Base-by-base conservation (phyloP, 1,140 invertebrate genomes). In the Battus philenor region DNA sequence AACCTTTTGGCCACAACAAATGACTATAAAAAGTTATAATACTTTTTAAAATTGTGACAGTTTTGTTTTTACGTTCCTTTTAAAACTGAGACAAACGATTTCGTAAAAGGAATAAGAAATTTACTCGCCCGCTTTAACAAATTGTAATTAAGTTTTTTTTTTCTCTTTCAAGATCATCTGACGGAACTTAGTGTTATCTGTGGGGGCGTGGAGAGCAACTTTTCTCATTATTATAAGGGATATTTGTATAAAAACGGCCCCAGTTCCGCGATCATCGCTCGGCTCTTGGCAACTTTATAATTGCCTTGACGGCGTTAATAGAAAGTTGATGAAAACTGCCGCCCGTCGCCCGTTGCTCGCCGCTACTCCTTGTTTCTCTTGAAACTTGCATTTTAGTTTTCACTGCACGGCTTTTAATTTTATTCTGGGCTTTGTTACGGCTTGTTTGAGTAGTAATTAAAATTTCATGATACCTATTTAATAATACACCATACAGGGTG, bases 321-420 rank as follows among this genome's bases (percentile, higher is more conserved):
- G 59, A 79, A 80, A 80, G 66, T 80, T 79, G 75, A 82, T 82
- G 74, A 73, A 77, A 82, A 75, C 75, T 79, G 69, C 71, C 77
- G 59, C 56, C 48, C 45, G 49, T 16, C 58, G 22, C 22, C 47
- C 9, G 9, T 22, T 20, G 54, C 53, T 66, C 53, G 66, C 61
- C 50, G 61, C 62, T 65, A 64, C 72, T 74, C 72, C 64, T 73
- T 71, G 63, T 67, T 6, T 66, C 52, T 65, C 54, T 62, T 57
- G 58, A 62, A 71, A 70, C 72, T 73, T 70, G 59, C 51, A 62
- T 69, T 63, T 67, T 64, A 72, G 64, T 63, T 73, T 41, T 47
- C 44, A 34, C 20, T 44, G 33, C 31, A 44, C 8, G 24, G 10
- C 38, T 41, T 50, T 47, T 44, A 47, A 54, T 54, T 62, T 62